phyloP scores from a whole-genome alignment of 2,888 invertebrate species.

The Hypomecis punctinalis region DNA sequence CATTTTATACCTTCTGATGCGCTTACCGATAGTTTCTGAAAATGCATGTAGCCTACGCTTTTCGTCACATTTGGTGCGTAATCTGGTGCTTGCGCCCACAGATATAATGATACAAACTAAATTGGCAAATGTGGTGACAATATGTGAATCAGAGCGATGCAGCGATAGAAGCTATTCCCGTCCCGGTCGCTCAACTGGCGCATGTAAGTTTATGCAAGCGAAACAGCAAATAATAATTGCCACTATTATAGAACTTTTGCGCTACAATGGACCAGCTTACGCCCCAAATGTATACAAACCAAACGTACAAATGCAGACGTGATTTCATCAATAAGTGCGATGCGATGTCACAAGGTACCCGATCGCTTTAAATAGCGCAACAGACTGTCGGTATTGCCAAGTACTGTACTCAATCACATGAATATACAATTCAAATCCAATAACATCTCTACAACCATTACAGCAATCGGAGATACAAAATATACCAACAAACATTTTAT shows the following conservation, averaged over 20 bases:
- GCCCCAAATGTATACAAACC: not conserved
- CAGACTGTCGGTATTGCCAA: constrained; percentile 27
- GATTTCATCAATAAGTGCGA: not conserved
- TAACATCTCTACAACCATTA: constrained; percentile 15
- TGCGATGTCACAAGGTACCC: constrained; percentile 4
- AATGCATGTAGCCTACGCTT: not conserved
- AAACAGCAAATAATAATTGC: too few relatives aligned
- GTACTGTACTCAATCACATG: constrained; percentile 16
- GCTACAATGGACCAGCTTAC: not conserved
- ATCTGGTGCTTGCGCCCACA: not conserved
- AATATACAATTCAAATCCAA: constrained; percentile 24
- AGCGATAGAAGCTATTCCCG: too few relatives aligned
- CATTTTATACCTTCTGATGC: too few relatives aligned
- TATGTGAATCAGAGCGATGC: too few relatives aligned
- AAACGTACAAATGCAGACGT: not conserved
- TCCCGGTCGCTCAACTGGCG: too few relatives aligned
- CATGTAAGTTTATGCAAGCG: too few relatives aligned
- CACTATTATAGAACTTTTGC: too few relatives aligned
- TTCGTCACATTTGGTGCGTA: not conserved
- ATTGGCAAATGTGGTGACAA: too few relatives aligned
- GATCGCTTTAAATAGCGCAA: constrained; percentile 9
- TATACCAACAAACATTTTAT: constrained; percentile 20
- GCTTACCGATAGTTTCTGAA: not conserved
- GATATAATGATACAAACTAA: too few relatives aligned
- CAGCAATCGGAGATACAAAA: constrained; percentile 17